Base-by-base conservation (phyloP, 2,888 invertebrate genomes). In the Notodonta dromedarius region DNA sequence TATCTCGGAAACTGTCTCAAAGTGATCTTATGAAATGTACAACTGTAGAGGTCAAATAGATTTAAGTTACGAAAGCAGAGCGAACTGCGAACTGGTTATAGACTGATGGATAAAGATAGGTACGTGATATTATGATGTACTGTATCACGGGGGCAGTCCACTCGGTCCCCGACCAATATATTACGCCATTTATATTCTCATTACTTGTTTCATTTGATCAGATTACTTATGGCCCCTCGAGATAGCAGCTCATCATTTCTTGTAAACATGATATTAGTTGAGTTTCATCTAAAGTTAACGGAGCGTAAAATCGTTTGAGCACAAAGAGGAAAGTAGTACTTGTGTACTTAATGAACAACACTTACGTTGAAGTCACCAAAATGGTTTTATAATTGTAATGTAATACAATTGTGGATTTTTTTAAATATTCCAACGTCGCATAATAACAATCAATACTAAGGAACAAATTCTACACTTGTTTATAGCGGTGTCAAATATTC, bases 101-200 rank as follows among this genome's bases (percentile, higher is more conserved):
- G 8, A 8, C 48, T n/a, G n/a, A 57, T 35, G 7, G 48, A 46
- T 44, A 7, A 46, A 14, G 32, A 57, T 54, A 66, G n/a, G 4
- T 32, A 46, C 16, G n/a, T 55, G 14, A 24, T 42, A 24, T 71
- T 61, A 62, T 71, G 65, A 70, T 66, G 50, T 65, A 65, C 64
- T 70, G 70, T 68, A 69, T 70, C 69, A 73, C 70, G 71, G 76
- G 76, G 73, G 76, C 62, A 74, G 76, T 78, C 80, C 81, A 71
- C 84, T 65, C 65, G 80, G 81, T 89, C 91, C 89, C 91, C 82
- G 80, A 83, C 86, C 90, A 93, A 91, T 92, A 89, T 91, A 84
- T 87, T 84, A 87, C 83, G 84, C 87, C 84, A 90, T 89, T 91
- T 90, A 89, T 87, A 82, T 90, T 90, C 89, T 90, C 89, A 92